phyloP scores from a whole-genome alignment of 1,140 invertebrate species.

The Telenomus remus region DNA sequence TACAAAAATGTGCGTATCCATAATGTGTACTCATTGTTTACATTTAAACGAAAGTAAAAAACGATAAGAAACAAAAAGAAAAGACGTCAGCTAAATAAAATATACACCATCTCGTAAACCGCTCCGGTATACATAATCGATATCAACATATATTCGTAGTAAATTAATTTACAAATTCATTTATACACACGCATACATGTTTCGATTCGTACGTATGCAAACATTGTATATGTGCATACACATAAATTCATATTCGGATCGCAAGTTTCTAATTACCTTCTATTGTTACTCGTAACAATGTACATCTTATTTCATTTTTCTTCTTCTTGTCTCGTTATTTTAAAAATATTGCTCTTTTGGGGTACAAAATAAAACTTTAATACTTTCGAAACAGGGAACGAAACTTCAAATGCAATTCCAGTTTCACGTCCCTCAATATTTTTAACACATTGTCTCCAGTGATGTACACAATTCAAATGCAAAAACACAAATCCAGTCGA shows the following conservation, averaged over 20 bases:
- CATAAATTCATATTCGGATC: background rate
- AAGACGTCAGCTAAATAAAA: conserved; percentile 18
- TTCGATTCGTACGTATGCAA: background rate
- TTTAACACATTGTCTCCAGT: too few species aligned
- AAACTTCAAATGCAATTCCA: too few species aligned
- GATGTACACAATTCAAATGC: too few species aligned
- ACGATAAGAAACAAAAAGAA: too few species aligned
- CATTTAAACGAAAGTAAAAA: conserved; percentile 13
- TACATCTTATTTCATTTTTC: conserved; percentile 37
- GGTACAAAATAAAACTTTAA: conserved; percentile 31
- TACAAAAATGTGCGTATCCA: conserved; percentile 50
- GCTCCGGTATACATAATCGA: conserved; percentile 17
- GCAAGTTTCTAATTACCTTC: background rate
- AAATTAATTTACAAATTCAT: too few species aligned
- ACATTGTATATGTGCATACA: too few species aligned
- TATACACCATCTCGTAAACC: conserved; percentile 36
- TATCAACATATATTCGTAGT: conserved; percentile 7
- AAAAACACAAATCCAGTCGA: too few species aligned
- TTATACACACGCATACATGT: too few species aligned
- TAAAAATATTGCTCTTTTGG: conserved; percentile 48
- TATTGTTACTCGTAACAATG: background rate
- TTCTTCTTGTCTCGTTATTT: conserved; percentile 21
- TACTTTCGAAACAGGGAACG: conserved; percentile 16
- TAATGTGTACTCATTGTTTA: conserved; percentile 45
- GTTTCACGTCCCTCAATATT: conserved; percentile 1